Evolutionary conservation across 1,140 invertebrate genomes (phyloP).

Genomic region (Bombus fervidus): DNA sequence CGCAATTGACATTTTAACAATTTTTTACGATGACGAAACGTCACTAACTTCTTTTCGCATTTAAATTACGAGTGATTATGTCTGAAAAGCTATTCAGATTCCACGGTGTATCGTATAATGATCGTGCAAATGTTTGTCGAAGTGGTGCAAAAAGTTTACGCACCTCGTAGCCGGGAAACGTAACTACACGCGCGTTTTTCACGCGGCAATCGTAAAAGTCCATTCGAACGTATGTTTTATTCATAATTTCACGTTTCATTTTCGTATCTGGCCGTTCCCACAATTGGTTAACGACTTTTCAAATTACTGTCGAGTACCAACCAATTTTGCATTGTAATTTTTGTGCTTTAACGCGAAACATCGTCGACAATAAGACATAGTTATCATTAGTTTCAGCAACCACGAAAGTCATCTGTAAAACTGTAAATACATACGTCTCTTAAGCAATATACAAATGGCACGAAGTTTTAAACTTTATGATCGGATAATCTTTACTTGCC

Average conservation of each 20-base stretch:
- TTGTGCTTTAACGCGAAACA: neutral
- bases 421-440: neutral
- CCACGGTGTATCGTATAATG: neutral
- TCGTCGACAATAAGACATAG: neutral
- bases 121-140: constrained; percentile 21
- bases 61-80: neutral
- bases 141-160: constrained; percentile 13
- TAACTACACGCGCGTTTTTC: constrained; percentile 19
- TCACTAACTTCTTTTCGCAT: neutral
- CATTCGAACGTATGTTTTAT: constrained; percentile 36
- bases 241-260: constrained; percentile 36
- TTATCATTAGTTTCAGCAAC: neutral
- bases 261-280: neutral
- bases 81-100: constrained; percentile 13
- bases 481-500: neutral
- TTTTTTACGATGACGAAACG: neutral
- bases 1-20: neutral
- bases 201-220: constrained; percentile 39
- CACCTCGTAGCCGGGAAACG: neutral
- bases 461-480: neutral
- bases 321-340: constrained; percentile 24
- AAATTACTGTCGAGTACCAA: neutral
- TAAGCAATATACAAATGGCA: neutral
- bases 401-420: neutral
- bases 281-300: constrained; percentile 31